Evolutionary conservation across 2,888 invertebrate genomes (phyloP).

Genomic region (Malthinus seriepunctatus): DNA sequence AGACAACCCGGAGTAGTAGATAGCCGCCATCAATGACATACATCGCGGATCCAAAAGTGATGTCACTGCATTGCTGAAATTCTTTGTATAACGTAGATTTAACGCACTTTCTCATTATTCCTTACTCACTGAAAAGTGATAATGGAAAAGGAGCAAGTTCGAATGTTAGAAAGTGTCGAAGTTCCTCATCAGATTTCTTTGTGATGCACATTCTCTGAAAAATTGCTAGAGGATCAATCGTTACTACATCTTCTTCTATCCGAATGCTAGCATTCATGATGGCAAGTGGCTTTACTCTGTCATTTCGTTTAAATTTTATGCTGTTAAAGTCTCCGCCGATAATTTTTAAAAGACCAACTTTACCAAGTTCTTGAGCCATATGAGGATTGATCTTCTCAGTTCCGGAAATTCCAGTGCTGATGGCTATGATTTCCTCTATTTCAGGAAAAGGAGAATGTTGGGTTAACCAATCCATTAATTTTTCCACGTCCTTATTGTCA

Average conservation of each 20-base stretch:
- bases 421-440: slow-evolving; percentile 25
- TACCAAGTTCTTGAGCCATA: slow-evolving; percentile 22
- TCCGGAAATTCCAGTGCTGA: slow-evolving; percentile 29
- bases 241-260: slow-evolving; percentile 18
- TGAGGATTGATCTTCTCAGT: slow-evolving; percentile 26
- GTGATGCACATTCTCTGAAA: slow-evolving; percentile 14
- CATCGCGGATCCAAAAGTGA: slow-evolving; percentile 15
- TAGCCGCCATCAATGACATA: slow-evolving; percentile 8
- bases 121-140: background rate
- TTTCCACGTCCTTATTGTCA: slow-evolving; percentile 6
- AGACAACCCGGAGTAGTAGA: slow-evolving; percentile 1
- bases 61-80: too few relatives aligned
- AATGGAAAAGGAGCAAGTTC: slow-evolving; percentile 6
- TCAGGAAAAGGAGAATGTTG: slow-evolving; percentile 28
- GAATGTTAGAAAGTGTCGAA: background rate
- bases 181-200: slow-evolving; percentile 8
- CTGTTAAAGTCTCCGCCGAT: slow-evolving; percentile 12
- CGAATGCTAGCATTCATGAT: slow-evolving; percentile 20
- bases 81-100: slow-evolving; percentile 27
- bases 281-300: slow-evolving; percentile 13
- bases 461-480: slow-evolving; percentile 17
- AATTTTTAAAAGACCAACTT: slow-evolving; percentile 18
- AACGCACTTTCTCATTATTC: slow-evolving; percentile 32
- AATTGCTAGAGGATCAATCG: slow-evolving; percentile 25
- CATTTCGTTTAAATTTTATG: slow-evolving; percentile 17